phyloP scores from a whole-genome alignment of 2,888 invertebrate species.

The Neocrepidodera transversa region DNA sequence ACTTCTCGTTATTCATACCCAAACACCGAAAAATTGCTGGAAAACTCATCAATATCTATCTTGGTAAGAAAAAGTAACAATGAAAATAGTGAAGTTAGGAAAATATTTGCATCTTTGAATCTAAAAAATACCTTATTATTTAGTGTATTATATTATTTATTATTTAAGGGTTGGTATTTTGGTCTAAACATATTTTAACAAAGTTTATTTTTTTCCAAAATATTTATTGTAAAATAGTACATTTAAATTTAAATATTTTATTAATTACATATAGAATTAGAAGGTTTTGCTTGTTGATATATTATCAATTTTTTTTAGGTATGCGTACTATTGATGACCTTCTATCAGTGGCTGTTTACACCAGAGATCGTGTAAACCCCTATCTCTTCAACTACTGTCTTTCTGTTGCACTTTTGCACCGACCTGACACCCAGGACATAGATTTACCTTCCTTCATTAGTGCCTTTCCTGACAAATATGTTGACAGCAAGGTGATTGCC shows the following conservation, averaged over 20 bases:
- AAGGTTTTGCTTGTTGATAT: no score
- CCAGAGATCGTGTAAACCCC: constrained; percentile 78
- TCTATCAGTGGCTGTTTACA: constrained; percentile 71
- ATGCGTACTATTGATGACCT: constrained; percentile 72
- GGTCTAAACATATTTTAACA: no score
- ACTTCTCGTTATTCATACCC: constrained; percentile 79
- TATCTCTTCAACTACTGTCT: constrained; percentile 81
- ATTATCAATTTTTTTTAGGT: no score
- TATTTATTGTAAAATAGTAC: no score
- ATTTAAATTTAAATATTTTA: no score
- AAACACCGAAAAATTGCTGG: constrained; percentile 75
- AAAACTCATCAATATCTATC: constrained; percentile 71
- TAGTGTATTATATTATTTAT: no score
- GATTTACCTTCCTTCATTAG: constrained; percentile 77
- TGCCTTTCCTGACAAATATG: constrained; percentile 82
- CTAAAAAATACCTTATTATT: no score
- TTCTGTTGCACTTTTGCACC: constrained; percentile 78
- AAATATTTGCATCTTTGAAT: no score
- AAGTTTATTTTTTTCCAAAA: no score
- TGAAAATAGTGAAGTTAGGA: no score
- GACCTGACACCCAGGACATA: constrained; percentile 73
- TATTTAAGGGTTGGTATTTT: no score
- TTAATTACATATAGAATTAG: no score
- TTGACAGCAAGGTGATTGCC: constrained; percentile 76
- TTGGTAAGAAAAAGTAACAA: constrained; percentile 68